A percentile compares a stretch with the other conserved stretches of the same genome.
Evolutionary conservation across 2,888 invertebrate genomes (phyloP).

Genomic region (Drosophila fulvimacula): DNA sequence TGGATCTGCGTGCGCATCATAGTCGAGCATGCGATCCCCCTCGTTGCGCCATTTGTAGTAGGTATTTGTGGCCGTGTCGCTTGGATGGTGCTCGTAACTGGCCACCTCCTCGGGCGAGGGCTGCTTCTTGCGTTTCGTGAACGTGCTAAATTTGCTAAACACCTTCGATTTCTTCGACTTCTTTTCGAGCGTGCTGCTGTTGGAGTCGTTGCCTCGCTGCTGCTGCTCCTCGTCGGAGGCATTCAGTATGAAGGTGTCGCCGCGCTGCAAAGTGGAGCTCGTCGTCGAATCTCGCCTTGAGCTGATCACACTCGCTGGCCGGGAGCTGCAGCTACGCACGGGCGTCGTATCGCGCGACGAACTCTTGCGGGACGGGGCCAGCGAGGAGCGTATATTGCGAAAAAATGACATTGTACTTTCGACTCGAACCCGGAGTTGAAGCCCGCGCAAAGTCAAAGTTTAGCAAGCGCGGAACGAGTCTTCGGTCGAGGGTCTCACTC

Average conservation of each 20-base stretch:
- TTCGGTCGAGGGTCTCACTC: conserved; percentile 45
- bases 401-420: conserved; percentile 82
- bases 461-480: conserved; percentile 3
- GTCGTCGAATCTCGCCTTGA: conserved; percentile 74
- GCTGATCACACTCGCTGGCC: conserved; percentile 75
- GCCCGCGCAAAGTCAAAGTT: conserved; percentile 4
- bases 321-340: conserved; percentile 66
- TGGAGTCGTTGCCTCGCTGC: conserved; percentile 59
- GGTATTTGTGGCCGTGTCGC: conserved; percentile 81
- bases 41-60: conserved; percentile 84
- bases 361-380: conserved; percentile 75
- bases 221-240: conserved; percentile 61
- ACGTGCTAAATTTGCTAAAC: conserved; percentile 83
- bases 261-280: conserved; percentile 81
- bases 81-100: conserved; percentile 81
- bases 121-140: conserved; percentile 82
- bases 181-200: conserved; percentile 79
- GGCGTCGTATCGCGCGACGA: conserved; percentile 83
- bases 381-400: conserved; percentile 83
- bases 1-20: conserved; percentile 82
- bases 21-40: conserved; percentile 74
- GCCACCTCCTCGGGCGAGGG: conserved; percentile 65
- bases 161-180: conserved; percentile 82
- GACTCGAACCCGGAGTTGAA: conserved; percentile 31
- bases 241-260: conserved; percentile 83